Evolutionary conservation across 2,113 vertebrate genomes (phyloP), one percentile per base, ranked within the genome.

Genomic region (Rhinoptilus africanus): DNA sequence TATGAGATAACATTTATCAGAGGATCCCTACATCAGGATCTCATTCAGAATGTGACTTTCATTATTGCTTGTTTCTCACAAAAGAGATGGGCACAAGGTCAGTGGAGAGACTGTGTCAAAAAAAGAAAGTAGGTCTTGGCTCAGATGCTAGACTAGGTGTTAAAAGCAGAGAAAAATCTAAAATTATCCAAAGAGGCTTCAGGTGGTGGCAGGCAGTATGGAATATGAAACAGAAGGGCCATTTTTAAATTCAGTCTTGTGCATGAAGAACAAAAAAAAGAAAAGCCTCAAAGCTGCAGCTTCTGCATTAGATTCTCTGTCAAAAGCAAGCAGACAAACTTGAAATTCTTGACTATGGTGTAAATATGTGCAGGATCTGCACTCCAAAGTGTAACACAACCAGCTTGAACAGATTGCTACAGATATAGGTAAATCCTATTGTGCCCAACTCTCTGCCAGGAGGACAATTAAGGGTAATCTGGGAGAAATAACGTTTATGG

Each of bases 1-100:
- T 68, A 14, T 2, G 69, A 92, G 92, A 95, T 97, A 96, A 95
- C 90, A 96, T 97, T 97, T 91, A 97, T 34, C 27, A 60, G 80
- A 94, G 62, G 22, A 75, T 85, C 20, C 45, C 41, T 76, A 32
- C 69, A 50, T 92, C 64, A 79, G 78, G 62, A 73, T 93, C 48
- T 77, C 67, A 43, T 60, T 92, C 78, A 82, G 59, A 80, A 89
- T 68, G 57, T 60, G 94, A 56, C 60, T 88, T 95, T 67, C 88
- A 74, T 76, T 81, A 53, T 27, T 68, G 32, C 69, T 91, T 92
- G 35, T 60, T 92, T 93, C 81, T 43, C 78, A 77, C 81, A 88
- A 92, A 85, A 80, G 79, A 90, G 35, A 57, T 64, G 90, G 53
- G 60, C 56, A 84, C 53, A 37, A 78, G 86, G 90, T 95, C 75